These are phyloP conservation scores for Penaeus monodon DNA, from an alignment of 2,888 invertebrate genomes.

Conservation along the genomic window DNA sequence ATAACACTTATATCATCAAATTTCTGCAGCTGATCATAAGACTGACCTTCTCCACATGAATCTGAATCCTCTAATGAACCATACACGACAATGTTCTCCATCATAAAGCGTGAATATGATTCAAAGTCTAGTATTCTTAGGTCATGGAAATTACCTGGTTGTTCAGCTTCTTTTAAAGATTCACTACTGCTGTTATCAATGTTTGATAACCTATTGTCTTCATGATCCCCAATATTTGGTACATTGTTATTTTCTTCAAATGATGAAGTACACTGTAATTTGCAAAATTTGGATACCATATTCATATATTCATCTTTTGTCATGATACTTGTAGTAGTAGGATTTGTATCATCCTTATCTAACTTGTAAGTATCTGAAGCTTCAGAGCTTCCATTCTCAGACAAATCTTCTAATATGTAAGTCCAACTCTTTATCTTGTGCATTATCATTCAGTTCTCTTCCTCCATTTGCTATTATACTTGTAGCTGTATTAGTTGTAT, in stretches of 20 bases:
- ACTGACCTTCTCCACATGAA: background rate
- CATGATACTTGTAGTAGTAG: constrained; percentile 17
- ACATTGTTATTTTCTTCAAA: constrained; percentile 17
- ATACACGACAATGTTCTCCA: constrained; percentile 54
- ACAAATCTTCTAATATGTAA: background rate
- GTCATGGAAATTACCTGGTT: constrained; percentile 29
- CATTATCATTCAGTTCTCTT: background rate
- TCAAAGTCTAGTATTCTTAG: constrained; percentile 47
- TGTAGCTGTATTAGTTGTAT: background rate
- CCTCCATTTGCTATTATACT: background rate
- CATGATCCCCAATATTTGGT: background rate
- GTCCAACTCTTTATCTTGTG: background rate
- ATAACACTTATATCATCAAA: constrained; percentile 35
- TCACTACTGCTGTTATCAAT: too few species aligned
- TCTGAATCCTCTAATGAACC: constrained; percentile 33
- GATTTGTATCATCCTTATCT: background rate
- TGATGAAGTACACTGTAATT: background rate
- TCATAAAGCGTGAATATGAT: constrained; percentile 54
- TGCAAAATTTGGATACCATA: constrained; percentile 29
- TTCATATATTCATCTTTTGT: constrained; percentile 27
- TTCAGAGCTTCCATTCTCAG: background rate
- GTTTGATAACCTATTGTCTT: background rate
- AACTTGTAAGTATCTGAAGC: background rate
- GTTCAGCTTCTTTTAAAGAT: background rate
- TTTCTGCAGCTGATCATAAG: constrained; percentile 42